phyloP scores from a whole-genome alignment of 1,140 invertebrate species.

The Helicorthomorpha holstii region DNA sequence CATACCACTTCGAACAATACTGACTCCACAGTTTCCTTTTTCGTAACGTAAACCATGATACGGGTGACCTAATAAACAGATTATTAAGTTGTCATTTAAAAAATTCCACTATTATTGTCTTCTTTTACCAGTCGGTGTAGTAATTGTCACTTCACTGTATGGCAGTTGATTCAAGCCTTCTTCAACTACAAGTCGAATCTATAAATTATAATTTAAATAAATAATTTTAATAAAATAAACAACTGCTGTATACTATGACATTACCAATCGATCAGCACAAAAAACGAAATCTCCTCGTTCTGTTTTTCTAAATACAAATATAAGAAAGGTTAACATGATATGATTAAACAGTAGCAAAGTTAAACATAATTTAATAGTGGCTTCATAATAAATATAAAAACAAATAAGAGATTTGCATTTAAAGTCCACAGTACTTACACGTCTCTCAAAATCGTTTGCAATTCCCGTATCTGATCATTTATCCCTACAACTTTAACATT shows the following conservation, averaged over 20 bases:
- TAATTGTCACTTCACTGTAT: conserved; percentile 69
- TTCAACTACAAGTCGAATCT: conserved; percentile 91
- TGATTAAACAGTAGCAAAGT: neutral
- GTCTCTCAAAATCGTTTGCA: conserved; percentile 88
- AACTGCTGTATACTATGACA: conserved; percentile 15
- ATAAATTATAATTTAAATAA: conserved; percentile 13
- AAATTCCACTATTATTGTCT: neutral
- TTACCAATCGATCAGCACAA: conserved; percentile 79
- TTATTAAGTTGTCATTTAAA: neutral
- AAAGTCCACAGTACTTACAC: conserved; percentile 43
- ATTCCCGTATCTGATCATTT: conserved; percentile 77
- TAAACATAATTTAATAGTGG: neutral
- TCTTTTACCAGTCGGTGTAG: conserved; percentile 64
- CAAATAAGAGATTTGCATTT: neutral
- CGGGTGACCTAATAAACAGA: conserved; percentile 32
- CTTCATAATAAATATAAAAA: conserved; percentile 1
- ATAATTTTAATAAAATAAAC: neutral
- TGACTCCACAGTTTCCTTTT: conserved; percentile 96
- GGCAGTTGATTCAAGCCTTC: conserved; percentile 95
- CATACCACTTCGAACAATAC: conserved; percentile 65
- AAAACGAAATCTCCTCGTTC: conserved; percentile 93
- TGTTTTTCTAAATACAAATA: conserved; percentile 39
- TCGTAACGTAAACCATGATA: conserved; percentile 87
- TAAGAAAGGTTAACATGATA: neutral
- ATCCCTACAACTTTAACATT: conserved; percentile 62